A percentile compares a stretch with the other conserved stretches of the same genome.
These are phyloP conservation scores for Amazonetta brasiliensis DNA, from an alignment of 2,797 vertebrate species.

Conservation along the genomic window DNA sequence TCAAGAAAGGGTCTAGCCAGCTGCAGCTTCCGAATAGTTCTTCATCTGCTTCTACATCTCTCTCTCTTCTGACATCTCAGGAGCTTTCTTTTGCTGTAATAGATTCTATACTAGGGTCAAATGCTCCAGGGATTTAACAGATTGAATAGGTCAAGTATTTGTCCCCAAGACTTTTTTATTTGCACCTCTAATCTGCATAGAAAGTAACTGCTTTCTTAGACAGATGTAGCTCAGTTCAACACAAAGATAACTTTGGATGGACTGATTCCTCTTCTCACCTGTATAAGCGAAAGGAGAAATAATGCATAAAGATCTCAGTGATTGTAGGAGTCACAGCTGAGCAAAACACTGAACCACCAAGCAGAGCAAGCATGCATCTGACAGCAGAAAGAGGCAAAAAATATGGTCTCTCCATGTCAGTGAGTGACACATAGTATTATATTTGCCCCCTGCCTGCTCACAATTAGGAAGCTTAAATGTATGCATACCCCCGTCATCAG, in stretches of 20 bases:
- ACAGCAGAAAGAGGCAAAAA: neutral
- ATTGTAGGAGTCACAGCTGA: neutral
- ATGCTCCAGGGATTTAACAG: conserved; percentile 5
- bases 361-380: neutral
- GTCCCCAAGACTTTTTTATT: neutral
- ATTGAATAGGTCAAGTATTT: neutral
- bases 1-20: neutral
- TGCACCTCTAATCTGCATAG: neutral
- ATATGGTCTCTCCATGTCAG: neutral
- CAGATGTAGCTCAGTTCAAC: neutral
- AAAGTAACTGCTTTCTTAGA: neutral
- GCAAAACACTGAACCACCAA: neutral
- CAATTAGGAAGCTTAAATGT: neutral
- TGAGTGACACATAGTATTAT: neutral
- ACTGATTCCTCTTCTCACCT: neutral
- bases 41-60: conserved; percentile 20
- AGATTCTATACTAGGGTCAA: conserved; percentile 11
- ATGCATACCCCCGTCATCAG: too few relatives aligned
- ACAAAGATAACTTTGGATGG: neutral
- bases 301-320: neutral
- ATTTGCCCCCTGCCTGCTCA: neutral
- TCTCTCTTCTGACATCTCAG: conserved; percentile 8
- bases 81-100: conserved; percentile 13
- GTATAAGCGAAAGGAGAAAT: neutral
- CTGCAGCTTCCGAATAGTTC: neutral